Percentiles rank a stretch among this genome's conserved stretches.
phyloP scores from a whole-genome alignment of 2,113 vertebrate genomes.

The Ptilorrhoa leucosticta region DNA sequence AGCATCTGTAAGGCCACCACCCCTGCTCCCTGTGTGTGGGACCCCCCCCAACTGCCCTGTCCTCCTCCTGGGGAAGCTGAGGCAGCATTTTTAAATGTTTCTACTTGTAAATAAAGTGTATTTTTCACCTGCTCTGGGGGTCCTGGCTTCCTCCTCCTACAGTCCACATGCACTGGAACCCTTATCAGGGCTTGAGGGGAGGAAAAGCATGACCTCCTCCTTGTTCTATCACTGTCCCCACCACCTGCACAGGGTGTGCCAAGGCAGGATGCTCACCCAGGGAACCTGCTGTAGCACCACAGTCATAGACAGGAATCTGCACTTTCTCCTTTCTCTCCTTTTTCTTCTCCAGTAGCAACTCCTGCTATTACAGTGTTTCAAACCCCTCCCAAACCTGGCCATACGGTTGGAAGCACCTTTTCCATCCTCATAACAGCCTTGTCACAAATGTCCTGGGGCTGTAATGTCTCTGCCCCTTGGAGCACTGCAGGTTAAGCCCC shows the following conservation, averaged over 20 bases:
- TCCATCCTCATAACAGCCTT: neutral
- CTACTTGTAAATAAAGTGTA: constrained; percentile 66
- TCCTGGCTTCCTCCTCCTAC: neutral
- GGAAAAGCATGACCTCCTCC: neutral
- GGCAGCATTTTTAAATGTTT: constrained; percentile 43
- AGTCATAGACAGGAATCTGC: too few relatives aligned
- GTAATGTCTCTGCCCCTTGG: too few relatives aligned
- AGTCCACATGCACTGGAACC: neutral
- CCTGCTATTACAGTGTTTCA: neutral
- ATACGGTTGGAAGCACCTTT: too few relatives aligned
- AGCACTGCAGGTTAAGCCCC: neutral
- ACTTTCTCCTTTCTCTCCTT: neutral
- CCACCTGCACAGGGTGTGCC: neutral
- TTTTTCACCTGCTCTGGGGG: constrained; percentile 21
- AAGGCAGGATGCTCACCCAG: too few relatives aligned
- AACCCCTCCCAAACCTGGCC: too few relatives aligned
- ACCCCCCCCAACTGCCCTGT: neutral
- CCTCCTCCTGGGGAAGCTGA: neutral
- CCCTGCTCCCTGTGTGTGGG: neutral
- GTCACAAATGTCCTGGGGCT: neutral
- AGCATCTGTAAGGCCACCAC: neutral
- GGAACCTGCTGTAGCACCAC: neutral
- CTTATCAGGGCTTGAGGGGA: neutral
- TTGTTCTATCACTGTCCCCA: neutral
- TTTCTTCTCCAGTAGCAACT: neutral